Conservation (phyloP, 2,888 invertebrate species). For the Agonum fuliginosum region DNA sequence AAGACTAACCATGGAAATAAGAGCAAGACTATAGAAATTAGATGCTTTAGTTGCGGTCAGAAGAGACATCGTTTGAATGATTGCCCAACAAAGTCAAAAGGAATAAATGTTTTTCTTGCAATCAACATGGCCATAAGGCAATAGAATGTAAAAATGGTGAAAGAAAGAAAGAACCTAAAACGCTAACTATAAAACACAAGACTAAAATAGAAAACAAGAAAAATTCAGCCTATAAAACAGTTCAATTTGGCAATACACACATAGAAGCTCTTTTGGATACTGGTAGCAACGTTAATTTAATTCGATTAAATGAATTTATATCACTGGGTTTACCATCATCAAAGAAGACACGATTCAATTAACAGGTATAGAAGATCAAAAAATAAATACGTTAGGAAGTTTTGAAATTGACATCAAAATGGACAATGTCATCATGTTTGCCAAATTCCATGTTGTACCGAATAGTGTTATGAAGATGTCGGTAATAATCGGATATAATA, state of each 20-base stretch:
- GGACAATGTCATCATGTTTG: background rate
- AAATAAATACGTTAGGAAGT: constrained; percentile 1
- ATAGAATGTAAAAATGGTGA: constrained; percentile 38
- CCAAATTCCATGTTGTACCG: constrained; percentile 45
- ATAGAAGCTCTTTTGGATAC: constrained; percentile 46
- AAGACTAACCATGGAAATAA: background rate
- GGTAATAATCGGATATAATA: constrained; percentile 46
- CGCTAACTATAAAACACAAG: background rate
- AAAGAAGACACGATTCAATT: background rate
- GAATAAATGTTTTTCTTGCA: constrained; percentile 64
- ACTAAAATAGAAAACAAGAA: background rate
- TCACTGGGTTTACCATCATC: background rate
- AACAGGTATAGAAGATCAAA: background rate
- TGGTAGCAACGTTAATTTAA: constrained; percentile 47
- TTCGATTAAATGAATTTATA: constrained; percentile 10
- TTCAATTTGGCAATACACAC: background rate
- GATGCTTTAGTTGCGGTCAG: constrained; percentile 63
- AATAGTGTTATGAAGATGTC: constrained; percentile 7
- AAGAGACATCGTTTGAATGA: constrained; percentile 58
- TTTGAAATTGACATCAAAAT: constrained; percentile 11
- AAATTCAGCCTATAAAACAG: background rate
- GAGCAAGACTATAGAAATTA: background rate
- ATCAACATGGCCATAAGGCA: constrained; percentile 62
- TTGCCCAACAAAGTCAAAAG: constrained; percentile 61
- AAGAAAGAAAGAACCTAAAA: background rate